Conservation (phyloP, 2,797 vertebrate genomes). For the Syncerus caffer region DNA sequence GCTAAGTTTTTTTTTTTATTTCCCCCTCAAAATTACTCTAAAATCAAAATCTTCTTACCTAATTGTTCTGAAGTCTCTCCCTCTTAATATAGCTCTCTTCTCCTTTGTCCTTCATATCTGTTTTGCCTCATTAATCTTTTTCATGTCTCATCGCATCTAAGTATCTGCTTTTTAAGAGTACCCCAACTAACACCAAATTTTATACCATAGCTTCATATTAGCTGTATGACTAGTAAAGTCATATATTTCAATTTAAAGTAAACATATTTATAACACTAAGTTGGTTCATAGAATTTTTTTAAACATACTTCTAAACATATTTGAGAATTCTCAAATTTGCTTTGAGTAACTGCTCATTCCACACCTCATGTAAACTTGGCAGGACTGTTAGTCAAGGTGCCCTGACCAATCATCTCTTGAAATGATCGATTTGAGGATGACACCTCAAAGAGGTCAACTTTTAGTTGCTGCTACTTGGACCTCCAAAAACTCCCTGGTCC, state of each 20-base stretch:
- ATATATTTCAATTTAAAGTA: background rate
- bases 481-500: background rate
- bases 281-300: background rate
- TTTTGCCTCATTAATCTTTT: background rate
- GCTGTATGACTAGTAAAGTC: background rate
- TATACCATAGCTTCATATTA: background rate
- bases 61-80: background rate
- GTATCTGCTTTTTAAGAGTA: background rate
- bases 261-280: background rate
- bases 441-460: background rate
- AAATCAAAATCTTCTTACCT: background rate
- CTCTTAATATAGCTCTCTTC: background rate
- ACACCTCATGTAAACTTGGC: background rate
- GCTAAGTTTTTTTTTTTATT: background rate
- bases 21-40: background rate
- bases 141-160: background rate
- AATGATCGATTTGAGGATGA: background rate
- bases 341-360: background rate
- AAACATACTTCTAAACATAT: background rate
- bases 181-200: background rate
- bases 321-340: background rate
- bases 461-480: background rate
- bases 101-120: background rate
- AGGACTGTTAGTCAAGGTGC: background rate
- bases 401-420: background rate